phyloP scores from a whole-genome alignment of 2,797 vertebrate genomes.

The Rallus crepitans region DNA sequence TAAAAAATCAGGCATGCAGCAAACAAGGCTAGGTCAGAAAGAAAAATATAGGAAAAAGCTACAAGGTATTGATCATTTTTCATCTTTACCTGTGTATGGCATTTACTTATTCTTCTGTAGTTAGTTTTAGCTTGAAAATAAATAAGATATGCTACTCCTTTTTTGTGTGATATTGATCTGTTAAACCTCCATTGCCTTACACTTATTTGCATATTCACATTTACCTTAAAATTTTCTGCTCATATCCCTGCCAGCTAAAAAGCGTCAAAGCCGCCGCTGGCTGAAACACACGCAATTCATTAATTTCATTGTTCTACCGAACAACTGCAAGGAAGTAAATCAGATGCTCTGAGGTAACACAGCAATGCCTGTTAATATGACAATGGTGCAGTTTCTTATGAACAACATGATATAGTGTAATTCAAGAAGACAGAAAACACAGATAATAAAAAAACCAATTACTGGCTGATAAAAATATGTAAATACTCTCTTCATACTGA shows the following conservation, averaged over 20 bases:
- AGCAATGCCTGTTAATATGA: constrained; percentile 17
- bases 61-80: background rate
- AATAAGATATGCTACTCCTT: background rate
- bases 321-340: constrained; percentile 40
- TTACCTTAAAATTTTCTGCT: constrained; percentile 10
- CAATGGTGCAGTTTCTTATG: background rate
- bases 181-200: background rate
- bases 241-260: background rate
- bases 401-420: constrained; percentile 28
- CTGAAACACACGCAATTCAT: background rate
- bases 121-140: background rate
- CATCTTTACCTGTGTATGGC: background rate
- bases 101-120: background rate
- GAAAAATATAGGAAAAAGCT: background rate
- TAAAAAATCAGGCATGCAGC: background rate
- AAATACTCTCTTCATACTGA: constrained; percentile 36
- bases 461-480: constrained; percentile 52
- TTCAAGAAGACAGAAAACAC: constrained; percentile 54
- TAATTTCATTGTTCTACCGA: constrained; percentile 37
- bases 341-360: constrained; percentile 4
- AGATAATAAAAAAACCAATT: constrained; percentile 55
- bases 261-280: background rate
- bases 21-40: background rate
- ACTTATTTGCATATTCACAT: background rate
- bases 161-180: background rate